Evolutionary conservation across 2,888 invertebrate species (phyloP).

Genomic region (Eristalinus sepulchralis): DNA sequence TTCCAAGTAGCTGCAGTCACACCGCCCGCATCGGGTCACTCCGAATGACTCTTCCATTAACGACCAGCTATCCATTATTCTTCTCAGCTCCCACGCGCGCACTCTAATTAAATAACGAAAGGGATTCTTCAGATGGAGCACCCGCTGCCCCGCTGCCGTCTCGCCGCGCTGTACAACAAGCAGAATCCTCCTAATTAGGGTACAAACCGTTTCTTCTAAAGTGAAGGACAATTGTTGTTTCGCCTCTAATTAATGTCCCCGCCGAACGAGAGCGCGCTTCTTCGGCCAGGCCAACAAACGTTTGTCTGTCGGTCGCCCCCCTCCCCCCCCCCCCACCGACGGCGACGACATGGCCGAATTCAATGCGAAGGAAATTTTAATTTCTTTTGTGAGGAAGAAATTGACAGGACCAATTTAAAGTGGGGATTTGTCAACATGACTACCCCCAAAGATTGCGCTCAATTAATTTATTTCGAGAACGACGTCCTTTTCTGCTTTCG

Average conservation of each 20-base stretch:
- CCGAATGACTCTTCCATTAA: not conserved
- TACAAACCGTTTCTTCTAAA: slow-evolving; percentile 27
- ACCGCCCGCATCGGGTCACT: not conserved
- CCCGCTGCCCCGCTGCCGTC: not conserved
- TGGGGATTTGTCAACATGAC: slow-evolving; percentile 62
- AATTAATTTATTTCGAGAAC: slow-evolving; percentile 61
- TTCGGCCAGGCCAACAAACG: not conserved
- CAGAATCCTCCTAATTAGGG: slow-evolving; percentile 56
- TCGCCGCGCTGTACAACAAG: slow-evolving; percentile 1
- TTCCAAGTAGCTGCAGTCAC: not conserved
- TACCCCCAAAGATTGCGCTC: slow-evolving; percentile 46
- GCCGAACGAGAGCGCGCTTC: not conserved
- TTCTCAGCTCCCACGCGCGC: not conserved
- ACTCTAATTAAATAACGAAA: slow-evolving; percentile 43
- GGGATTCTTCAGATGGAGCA: slow-evolving; percentile 8
- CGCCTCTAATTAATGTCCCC: slow-evolving; percentile 38
- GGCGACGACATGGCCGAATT: slow-evolving; percentile 6
- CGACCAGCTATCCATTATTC: slow-evolving; percentile 5
- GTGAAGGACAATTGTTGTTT: slow-evolving; percentile 32
- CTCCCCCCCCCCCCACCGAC: too few species aligned
- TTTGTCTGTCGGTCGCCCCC: not conserved
- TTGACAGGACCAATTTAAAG: slow-evolving; percentile 58
- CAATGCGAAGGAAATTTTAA: slow-evolving; percentile 45
- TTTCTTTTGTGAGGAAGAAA: slow-evolving; percentile 54
- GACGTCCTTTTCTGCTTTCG: not conserved